Percentiles rank a stretch among this genome's conserved stretches.
These are phyloP conservation scores for Scaptomyza graminum DNA, from an alignment of 1,140 invertebrate genomes.

Conservation along the genomic window DNA sequence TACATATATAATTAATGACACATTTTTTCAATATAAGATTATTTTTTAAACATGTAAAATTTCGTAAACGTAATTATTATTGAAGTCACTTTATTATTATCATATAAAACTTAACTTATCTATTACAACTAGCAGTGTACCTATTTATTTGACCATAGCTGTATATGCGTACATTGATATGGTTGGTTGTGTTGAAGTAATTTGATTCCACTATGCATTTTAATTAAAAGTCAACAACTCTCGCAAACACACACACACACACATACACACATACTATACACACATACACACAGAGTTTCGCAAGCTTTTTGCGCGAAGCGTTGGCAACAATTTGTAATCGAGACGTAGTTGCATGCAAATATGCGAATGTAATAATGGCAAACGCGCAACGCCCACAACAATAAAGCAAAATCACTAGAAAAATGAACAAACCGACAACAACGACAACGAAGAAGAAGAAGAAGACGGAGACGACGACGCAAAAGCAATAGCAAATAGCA, in stretches of 20 bases:
- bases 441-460: background rate
- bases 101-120: no score
- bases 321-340: constrained; percentile 56
- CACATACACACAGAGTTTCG: constrained; percentile 10
- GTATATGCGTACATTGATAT: constrained; percentile 26
- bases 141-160: background rate
- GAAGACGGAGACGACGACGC: constrained; percentile 15
- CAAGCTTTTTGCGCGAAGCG: constrained; percentile 18
- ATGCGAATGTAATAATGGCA: constrained; percentile 50
- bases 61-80: no score
- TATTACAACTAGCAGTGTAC: background rate
- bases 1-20: background rate
- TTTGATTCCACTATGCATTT: constrained; percentile 80
- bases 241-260: constrained; percentile 42
- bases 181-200: constrained; percentile 54
- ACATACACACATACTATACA: constrained; percentile 5
- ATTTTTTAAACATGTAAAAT: no score
- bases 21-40: no score
- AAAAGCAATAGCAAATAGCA: constrained; percentile 14
- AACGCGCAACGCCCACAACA: constrained; percentile 44
- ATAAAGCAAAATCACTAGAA: constrained; percentile 33
- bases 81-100: no score
- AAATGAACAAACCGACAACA: constrained; percentile 14
- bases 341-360: constrained; percentile 57
- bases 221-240: constrained; percentile 80